Base-by-base conservation (phyloP, 2,888 invertebrate genomes). In the Melanostoma scalare region DNA sequence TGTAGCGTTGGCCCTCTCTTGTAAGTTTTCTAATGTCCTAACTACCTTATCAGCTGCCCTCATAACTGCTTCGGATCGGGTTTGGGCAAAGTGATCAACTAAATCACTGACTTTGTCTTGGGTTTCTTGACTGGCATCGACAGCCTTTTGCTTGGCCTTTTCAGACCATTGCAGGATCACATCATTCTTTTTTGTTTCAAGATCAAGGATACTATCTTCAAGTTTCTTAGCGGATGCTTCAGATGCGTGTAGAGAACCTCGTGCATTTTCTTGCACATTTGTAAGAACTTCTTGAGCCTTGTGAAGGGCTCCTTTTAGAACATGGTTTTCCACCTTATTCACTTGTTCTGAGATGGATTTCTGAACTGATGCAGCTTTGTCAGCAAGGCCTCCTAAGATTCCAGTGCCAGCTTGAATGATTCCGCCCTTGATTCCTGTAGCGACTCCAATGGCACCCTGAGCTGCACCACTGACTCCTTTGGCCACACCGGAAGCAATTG, bases 1-100 rank as follows among this genome's bases (percentile, higher is more conserved):
- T 4, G 73, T 73, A 9, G 68, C 20, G 40, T 63, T 68, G 2
- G 81, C 72, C 10, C 58, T 52, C 2, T 77, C 67, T 35, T 82
- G 81, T 0, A 82, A 6, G 0, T 42, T 3, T 6, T 77, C 77
- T 44, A 82, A 68, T 6, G 55, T 3, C 0, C 8, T 2, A 10
- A 63, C 20, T 6, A 72, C 46, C 2, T 40, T 42, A 8, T 82
- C 77, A 0, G 73, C 50, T 46, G 78, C 78, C 9, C 58, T 1
- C 33, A 63, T 58, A 30, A 82, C 8, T 4, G 60, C 58, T 46
- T 82, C 65, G 0, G 58, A 6, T 5, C 42, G 52, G 3, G 35
- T 10, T 20, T 36, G 6, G 5, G 35, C 63, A 42, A 82, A 63
- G 3, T 2, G 10, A 3, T 69, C 58, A 30, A 82, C 65, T 1